Conservation (phyloP, 2,797 vertebrate genomes). For the Tenualosa thibaudeaui region DNA sequence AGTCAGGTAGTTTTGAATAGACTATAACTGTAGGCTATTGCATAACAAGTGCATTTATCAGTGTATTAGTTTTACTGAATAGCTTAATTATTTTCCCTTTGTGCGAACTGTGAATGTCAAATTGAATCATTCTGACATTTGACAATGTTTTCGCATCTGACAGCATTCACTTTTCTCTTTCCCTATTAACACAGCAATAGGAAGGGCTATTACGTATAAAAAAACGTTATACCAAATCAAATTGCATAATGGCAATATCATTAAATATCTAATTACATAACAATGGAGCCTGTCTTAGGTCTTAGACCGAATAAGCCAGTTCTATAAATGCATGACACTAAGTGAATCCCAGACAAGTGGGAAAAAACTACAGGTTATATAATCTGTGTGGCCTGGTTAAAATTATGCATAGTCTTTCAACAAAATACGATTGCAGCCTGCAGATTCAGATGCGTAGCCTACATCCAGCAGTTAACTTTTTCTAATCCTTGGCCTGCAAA, state of each 20-base stretch:
- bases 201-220: too few relatives aligned
- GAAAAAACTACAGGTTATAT: not conserved
- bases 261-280: conserved; percentile 1
- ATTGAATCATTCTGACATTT: too few relatives aligned
- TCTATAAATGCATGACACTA: not conserved
- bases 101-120: too few relatives aligned
- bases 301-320: not conserved
- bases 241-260: not conserved
- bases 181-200: not conserved
- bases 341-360: not conserved
- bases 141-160: not conserved
- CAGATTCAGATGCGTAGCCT: not conserved
- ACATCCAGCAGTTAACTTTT: not conserved
- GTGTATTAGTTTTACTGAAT: too few relatives aligned
- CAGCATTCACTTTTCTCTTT: not conserved
- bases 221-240: not conserved
- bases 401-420: not conserved
- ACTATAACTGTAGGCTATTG: too few relatives aligned
- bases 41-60: too few relatives aligned
- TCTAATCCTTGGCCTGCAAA: not conserved
- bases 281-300: not conserved
- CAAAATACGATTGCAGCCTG: not conserved
- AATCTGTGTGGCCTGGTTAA: not conserved
- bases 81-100: too few relatives aligned
- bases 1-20: too few relatives aligned